phyloP scores from a whole-genome alignment of 2,888 invertebrate genomes.

The Zele albiditarsus region DNA sequence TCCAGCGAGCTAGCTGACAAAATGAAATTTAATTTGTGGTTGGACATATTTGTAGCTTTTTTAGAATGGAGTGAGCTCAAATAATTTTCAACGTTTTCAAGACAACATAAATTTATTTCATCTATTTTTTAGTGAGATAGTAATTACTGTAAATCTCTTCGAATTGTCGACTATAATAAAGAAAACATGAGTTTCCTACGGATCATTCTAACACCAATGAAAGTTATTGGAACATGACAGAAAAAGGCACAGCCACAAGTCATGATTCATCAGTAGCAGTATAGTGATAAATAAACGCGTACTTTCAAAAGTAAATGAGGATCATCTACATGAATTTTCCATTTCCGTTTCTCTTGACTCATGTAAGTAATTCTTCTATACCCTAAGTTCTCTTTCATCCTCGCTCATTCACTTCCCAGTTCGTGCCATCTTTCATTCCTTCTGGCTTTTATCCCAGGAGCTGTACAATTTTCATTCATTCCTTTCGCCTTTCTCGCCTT shows the following conservation, averaged over 20 bases:
- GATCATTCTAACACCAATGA: too few species aligned
- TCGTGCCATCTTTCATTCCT: neutral
- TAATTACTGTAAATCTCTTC: too few species aligned
- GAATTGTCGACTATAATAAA: too few species aligned
- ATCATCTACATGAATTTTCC: conserved; percentile 48
- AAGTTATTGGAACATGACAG: too few species aligned
- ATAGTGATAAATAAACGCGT: neutral
- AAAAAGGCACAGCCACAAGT: neutral
- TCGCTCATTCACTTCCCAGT: neutral
- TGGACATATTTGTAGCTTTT: too few species aligned
- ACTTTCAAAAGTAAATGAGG: neutral
- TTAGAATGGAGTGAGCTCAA: too few species aligned
- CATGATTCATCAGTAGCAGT: neutral
- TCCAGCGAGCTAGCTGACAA: too few species aligned
- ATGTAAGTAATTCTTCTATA: neutral
- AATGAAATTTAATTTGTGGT: too few species aligned
- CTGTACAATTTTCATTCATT: conserved; percentile 17
- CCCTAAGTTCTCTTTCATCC: neutral
- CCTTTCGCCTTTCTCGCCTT: neutral
- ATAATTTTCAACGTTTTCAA: too few species aligned
- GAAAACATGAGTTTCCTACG: too few species aligned
- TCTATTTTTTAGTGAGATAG: too few species aligned
- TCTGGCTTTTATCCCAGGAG: neutral
- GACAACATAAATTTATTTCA: too few species aligned
- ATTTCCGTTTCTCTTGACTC: conserved; percentile 22